Base-by-base conservation (phyloP, 2,113 vertebrate species). In the Balaeniceps rex region DNA sequence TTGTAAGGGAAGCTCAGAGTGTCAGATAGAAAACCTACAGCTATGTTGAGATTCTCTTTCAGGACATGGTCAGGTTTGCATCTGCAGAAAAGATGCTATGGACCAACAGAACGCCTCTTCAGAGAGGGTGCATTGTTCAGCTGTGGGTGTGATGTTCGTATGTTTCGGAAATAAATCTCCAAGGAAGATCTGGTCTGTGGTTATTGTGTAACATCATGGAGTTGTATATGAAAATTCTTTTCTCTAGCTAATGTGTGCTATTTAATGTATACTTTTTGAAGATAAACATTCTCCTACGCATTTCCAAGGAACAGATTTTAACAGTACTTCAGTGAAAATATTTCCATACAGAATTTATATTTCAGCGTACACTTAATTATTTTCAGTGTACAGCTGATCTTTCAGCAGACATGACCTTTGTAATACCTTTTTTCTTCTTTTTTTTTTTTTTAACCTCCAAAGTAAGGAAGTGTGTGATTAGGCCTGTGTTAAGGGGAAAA, bases 271-370 rank as follows among this genome's bases (percentile, higher is more conserved):
- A 26, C 13, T 52, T 90, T 71, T 46, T 74, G 90, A 74, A 81
- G 71, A 52, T 21, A 40, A 74, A 16, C 8, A 4, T 82, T 84
- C 16, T 78, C 31, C 26, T 70, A 3, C 0, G 0, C 6, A 1
- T 70, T 87, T 87, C 10, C 44, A 44, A 76, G 63, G 63, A 85
- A 22, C 11, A 77, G 31, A 80, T 85, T 75, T 93, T 87, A 74
- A 42, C 19, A 61, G 13, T 64, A 55, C n/a, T 80, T 70, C 11
- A 74, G 12, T 47, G 22, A 76, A 66, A 92, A 47, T 7, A 49
- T 68, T 88, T 69, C 18, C 11, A 8, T 79, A 28, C 22, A 65
- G 44, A 65, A 70, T 80, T 93, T 88, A 2, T 65, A 14, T 90
- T 88, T 85, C 7, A 38, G 10, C 7, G 3, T 52, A 23, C 7